Conservation (phyloP, 1,140 invertebrate genomes). For the Amphibalanus amphitrite region DNA sequence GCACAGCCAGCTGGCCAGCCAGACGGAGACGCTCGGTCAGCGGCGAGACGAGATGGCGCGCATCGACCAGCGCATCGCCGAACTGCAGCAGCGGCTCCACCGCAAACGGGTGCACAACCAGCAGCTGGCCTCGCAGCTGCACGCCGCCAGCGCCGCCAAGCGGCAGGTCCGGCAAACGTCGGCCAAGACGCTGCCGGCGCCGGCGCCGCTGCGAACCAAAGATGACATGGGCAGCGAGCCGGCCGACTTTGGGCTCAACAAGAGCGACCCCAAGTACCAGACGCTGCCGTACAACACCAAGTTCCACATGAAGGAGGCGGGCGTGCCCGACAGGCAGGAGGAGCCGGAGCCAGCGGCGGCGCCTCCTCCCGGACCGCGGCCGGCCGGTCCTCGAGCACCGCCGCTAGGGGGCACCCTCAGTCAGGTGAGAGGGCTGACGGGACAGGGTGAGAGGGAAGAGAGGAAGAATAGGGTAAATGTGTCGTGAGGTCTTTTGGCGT, state of each 20-base stretch:
- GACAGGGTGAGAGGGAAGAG: no score
- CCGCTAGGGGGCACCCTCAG: no score
- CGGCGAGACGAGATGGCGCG: slow-evolving; percentile 73
- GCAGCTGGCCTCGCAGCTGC: slow-evolving; percentile 56
- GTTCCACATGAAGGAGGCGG: slow-evolving; percentile 28
- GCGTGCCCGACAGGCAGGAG: background rate
- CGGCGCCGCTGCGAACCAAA: slow-evolving; percentile 7
- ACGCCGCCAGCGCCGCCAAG: no score
- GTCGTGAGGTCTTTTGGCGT: no score
- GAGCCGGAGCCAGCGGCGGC: slow-evolving; percentile 5
- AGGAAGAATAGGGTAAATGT: no score
- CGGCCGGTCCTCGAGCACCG: background rate
- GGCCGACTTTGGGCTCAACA: slow-evolving; percentile 39
- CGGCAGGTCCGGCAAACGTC: slow-evolving; percentile 9
- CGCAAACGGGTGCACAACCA: slow-evolving; percentile 69
- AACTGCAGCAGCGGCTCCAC: slow-evolving; percentile 75
- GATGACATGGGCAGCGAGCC: slow-evolving; percentile 18
- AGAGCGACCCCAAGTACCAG: slow-evolving; percentile 84
- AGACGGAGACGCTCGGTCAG: slow-evolving; percentile 65
- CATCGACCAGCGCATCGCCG: slow-evolving; percentile 81
- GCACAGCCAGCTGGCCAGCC: slow-evolving; percentile 63
- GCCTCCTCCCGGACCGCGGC: slow-evolving; percentile 6
- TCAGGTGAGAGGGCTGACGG: no score
- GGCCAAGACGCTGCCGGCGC: slow-evolving; percentile 12
- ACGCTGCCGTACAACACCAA: slow-evolving; percentile 77